Conservation (phyloP, 2,113 vertebrate species). For the Pangasianodon gigas region DNA sequence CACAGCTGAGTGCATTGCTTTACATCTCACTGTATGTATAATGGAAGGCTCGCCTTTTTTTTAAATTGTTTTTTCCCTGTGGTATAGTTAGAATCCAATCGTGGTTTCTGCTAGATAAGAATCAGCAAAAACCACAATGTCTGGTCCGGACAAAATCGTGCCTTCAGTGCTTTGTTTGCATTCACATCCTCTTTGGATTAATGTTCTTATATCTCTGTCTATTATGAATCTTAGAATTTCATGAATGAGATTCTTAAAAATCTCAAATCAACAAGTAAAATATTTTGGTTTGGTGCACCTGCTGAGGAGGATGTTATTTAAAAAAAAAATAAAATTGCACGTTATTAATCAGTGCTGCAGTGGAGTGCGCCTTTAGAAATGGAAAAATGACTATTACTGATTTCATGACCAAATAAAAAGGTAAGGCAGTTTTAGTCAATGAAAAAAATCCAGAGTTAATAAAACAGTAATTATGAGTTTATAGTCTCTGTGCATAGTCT, state of each 20-base stretch:
- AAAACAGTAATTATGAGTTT: background rate
- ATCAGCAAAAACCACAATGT: conserved; percentile 67
- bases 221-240: background rate
- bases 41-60: conserved; percentile 65
- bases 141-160: conserved; percentile 64
- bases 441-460: background rate
- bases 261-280: background rate
- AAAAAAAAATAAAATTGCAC: background rate
- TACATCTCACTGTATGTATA: conserved; percentile 56
- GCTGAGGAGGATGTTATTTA: background rate
- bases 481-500: background rate
- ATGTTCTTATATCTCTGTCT: background rate
- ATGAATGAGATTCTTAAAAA: background rate
- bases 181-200: conserved; percentile 39
- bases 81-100: conserved; percentile 41
- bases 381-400: background rate
- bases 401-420: background rate
- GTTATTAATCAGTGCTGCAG: background rate
- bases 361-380: background rate
- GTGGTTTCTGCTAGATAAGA: conserved; percentile 61
- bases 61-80: conserved; percentile 65
- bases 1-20: conserved; percentile 53
- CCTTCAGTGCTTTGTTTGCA: background rate
- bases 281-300: background rate
- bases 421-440: background rate